A percentile compares a stretch with the other conserved stretches of the same genome.
phyloP scores from a whole-genome alignment of 2,797 vertebrate genomes.

The Lithobates pipiens region DNA sequence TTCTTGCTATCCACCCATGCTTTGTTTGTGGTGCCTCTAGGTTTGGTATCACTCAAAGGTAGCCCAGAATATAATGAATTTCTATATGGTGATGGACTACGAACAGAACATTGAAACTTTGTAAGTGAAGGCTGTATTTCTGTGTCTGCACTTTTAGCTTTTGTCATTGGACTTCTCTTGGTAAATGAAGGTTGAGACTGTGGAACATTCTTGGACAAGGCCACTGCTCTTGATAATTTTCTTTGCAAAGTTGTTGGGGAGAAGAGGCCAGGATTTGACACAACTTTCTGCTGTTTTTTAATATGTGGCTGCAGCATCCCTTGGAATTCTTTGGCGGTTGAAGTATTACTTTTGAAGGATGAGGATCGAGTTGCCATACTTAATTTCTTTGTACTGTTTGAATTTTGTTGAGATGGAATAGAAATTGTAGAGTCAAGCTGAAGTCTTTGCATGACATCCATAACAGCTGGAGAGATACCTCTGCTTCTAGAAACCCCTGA shows the following conservation, averaged over 20 bases:
- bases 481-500: neutral
- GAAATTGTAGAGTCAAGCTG: slow-evolving; percentile 55
- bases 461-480: slow-evolving; percentile 34
- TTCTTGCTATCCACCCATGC: neutral
- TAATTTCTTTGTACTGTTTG: slow-evolving; percentile 31
- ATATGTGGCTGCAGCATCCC: neutral
- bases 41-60: slow-evolving; percentile 12
- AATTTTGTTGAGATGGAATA: neutral
- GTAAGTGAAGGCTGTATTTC: slow-evolving; percentile 30
- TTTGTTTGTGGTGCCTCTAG: neutral
- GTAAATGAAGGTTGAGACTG: slow-evolving; percentile 78
- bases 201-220: slow-evolving; percentile 81
- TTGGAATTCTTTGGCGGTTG: slow-evolving; percentile 39
- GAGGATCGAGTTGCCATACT: slow-evolving; percentile 54
- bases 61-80: slow-evolving; percentile 31
- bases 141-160: slow-evolving; percentile 53
- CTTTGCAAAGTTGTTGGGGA: slow-evolving; percentile 50
- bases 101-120: slow-evolving; percentile 13
- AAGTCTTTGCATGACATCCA: slow-evolving; percentile 50
- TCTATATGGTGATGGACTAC: slow-evolving; percentile 19
- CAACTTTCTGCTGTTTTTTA: slow-evolving; percentile 4
- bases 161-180: slow-evolving; percentile 65
- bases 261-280: slow-evolving; percentile 5
- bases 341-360: slow-evolving; percentile 51
- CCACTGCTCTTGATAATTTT: slow-evolving; percentile 67